Percentiles rank a stretch among this genome's conserved stretches.
phyloP scores from a whole-genome alignment of 2,888 invertebrate species.

The Nemotelus pantherinus region DNA sequence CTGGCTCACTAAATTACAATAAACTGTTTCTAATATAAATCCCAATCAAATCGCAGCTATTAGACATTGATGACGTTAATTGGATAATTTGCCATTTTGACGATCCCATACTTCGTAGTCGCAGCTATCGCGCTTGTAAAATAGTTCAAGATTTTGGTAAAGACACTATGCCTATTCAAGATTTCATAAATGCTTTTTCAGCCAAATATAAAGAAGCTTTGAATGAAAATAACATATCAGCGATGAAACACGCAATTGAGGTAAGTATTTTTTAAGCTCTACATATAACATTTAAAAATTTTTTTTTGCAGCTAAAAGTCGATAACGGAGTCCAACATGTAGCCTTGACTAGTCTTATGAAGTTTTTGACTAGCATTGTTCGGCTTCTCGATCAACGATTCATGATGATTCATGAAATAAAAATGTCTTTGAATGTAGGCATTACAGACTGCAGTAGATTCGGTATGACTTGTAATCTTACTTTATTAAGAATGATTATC shows the following conservation, averaged over 20 bases:
- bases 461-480: conserved; percentile 51
- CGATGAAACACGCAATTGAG: conserved; percentile 63
- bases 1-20: too few species aligned
- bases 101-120: conserved; percentile 60
- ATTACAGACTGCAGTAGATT: conserved; percentile 59
- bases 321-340: conserved; percentile 57
- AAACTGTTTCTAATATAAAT: not conserved
- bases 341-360: conserved; percentile 58
- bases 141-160: conserved; percentile 53
- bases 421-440: conserved; percentile 57
- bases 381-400: conserved; percentile 58
- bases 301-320: conserved; percentile 55
- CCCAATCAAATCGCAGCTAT: conserved; percentile 51
- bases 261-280: conserved; percentile 52
- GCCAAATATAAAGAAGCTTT: conserved; percentile 57
- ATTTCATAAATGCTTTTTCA: conserved; percentile 58
- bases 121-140: conserved; percentile 61
- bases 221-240: conserved; percentile 56
- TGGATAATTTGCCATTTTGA: conserved; percentile 63
- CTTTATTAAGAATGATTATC: not conserved
- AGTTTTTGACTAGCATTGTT: conserved; percentile 60
- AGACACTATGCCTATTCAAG: conserved; percentile 54
- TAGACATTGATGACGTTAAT: conserved; percentile 57
- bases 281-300: not conserved
- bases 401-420: conserved; percentile 60